Base-by-base conservation (phyloP, 35 echinoderm and acorn worm genomes). In the Apostichopus parvimensis region DNA sequence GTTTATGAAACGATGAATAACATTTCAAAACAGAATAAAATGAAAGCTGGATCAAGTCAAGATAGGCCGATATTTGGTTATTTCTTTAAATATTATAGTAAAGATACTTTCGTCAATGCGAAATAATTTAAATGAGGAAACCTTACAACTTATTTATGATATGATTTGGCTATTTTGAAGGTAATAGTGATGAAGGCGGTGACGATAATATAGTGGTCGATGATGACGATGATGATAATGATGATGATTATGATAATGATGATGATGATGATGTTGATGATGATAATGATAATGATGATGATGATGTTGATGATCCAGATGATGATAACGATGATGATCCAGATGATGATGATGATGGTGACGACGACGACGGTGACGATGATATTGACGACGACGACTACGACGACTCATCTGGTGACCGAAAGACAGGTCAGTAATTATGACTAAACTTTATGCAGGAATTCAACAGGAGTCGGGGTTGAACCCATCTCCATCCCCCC, bases 351-450 rank as follows among this genome's bases (percentile, higher is more conserved):
- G 77, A 79, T 17, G 77, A 79, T 79, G 77, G 5, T 17, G 5
- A 79, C 45, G 77, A 79, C 20, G 77, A 21, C 20, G 77, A 79
- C 20, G 77, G 20, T 79, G 77, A 53, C 20, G 77, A 79, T 21
- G 77, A 79, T 79, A 53, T 13, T 79, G 77, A 79, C 20, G 77
- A 79, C 20, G 77, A 79, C 20, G 77, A 79, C 45, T 9, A 79
- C 20, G 77, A 14, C 20, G 77, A 34, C 1, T 34, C 28, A 34
- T 34, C 28, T 34, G 28, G 2, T 34, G 28, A 34, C 28, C 28
- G 28, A 34, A 34, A 34, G 28, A 1, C 28, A 34, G 28, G 28
- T 34, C 28, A 34, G 28, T 34, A 34, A 34, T 34, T 34, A 34
- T 34, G 28, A 34, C 28, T 34, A 34, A 34, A 34, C 28, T 34